Base-by-base conservation (phyloP, 2,888 invertebrate genomes). In the Latrodectus hesperus region DNA sequence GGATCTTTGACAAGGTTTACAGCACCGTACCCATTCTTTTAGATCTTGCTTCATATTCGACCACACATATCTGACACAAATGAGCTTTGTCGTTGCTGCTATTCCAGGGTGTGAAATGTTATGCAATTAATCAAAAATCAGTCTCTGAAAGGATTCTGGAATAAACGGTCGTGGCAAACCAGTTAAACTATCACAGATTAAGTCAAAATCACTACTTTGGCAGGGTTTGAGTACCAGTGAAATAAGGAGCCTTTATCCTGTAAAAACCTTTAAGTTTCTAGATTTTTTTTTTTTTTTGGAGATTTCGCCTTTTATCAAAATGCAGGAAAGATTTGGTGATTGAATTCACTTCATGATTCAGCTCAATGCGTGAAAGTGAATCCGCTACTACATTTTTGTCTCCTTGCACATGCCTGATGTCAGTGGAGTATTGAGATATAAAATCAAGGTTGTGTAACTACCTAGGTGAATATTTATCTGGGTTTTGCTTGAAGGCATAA, bases 351-450 rank as follows among this genome's bases (percentile, higher is more conserved):
- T 38, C 38, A 22, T 0, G 22, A 1, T 22, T 22, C 22, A 22
- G 1, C 22, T 22, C 22, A 22, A 22, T 22, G 22, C 22, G 22
- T 22, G 22, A 22, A 22, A 22, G 22, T 22, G 22, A 22, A 22
- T 22, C 22, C 22, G 22, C 78, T 0, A 78, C 78, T 0, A 77
- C 14, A 11, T 88, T 83, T 14, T 77, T 53, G 14, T 9, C 16
- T 3, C 87, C 82, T 14, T 51, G 67, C 5, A 92, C 90, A 88
- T 92, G 90, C 3, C 89, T 82, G 6, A 92, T 91, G 77, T 92
- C 91, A 0, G 91, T 92, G 0, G 91, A 91, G 88, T 92, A 92
- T 79, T 92, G 91, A 0, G 90, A 84, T 17, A 92, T 90, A 22
- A 87, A 89, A 16, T 84, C 76, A 0, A 93, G 88, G 22, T 92